Base-by-base conservation (phyloP, 2,797 vertebrate genomes). In the Cirrhinus mrigala region DNA sequence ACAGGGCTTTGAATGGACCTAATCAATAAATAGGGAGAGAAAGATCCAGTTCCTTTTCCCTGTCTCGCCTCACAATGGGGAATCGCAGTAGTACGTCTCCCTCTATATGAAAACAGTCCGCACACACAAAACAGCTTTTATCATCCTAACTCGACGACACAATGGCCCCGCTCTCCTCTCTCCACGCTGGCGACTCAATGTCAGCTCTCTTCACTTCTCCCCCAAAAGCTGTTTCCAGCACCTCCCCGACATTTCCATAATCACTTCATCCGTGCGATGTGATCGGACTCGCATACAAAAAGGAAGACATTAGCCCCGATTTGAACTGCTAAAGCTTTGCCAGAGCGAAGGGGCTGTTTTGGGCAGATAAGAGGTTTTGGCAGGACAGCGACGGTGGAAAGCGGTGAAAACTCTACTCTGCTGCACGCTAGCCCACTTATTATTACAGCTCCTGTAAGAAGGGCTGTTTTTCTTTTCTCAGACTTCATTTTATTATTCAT, bases 251-350 rank as follows among this genome's bases (percentile, higher is more conserved):
- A 92, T 92, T 92, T 92, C 91, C 89, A 92, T 92, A 92, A 92
- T 92, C 92, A 87, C 89, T 92, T 92, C 90, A 92, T 92, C 90
- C 92, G 64, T 86, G 89, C 74, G 91, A 92, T 92, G 91, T 90
- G 91, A 92, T 92, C 92, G 86, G 87, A 86, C 89, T 89, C 85
- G 84, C 84, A 69, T 87, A 87, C 87, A 92, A 91, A 92, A 90
- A 89, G 88, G 82, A 90, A 91, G 90, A 92, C 91, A 92, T 91
- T 92, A 91, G 81, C 90, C 92, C 88, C 86, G 89, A 89, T 92
- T 90, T 91, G 90, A 92, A 91, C 89, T 87, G 82, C 75, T 88
- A 84, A 85, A 87, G 92, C 88, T 91, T 89, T 90, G 89, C 88
- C 91, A 91, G 85, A 88, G 86, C 81, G 82, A 70, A 90, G 90